Evolutionary conservation across 1,140 invertebrate species (phyloP), one percentile per base, ranked within the genome.

Genomic region (Helicorthomorpha holstii): DNA sequence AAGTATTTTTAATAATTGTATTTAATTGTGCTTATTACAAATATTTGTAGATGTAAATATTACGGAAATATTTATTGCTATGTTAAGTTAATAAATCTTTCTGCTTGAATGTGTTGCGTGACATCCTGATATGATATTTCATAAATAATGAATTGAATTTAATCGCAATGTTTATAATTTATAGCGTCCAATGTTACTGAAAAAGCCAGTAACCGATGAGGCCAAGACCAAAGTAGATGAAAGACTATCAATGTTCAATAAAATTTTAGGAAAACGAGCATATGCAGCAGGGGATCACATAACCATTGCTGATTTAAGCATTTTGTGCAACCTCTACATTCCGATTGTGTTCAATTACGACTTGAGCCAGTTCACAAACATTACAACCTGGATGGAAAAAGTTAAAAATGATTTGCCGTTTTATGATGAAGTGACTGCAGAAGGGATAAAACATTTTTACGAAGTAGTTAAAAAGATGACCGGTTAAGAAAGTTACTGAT

Each of bases 231-330:
- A 7, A 7, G 16, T 34, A 16, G 16, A 34, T 7, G 29, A 34
- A 7, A 34, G 16, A 34, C 16, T 34, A 16, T 7, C 7, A 7
- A 34, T 34, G 7, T 16, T 34, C 7, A 34, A 34, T 16, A 16
- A 7, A 7, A 7, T 34, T 16, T 16, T 34, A 16, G 29, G 16
- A 34, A 7, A 34, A 7, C 29, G 29, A 7, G 3, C 51, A 26
- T 65, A 56, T 41, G 60, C 54, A 21, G 63, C 61, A 3, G 64
- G 61, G 3, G 58, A 65, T 49, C 53, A 59, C 10, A 43, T 63
- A 16, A 65, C 64, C 4, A 55, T 66, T 12, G 64, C 64, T 27
- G 64, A 66, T 48, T 49, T 60, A 27, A 57, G 55, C 21, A 52
- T 66, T 1, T 38, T 60, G 19, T 60, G 61, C 22, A 58, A 55